These are phyloP conservation scores for Allobates femoralis DNA, from an alignment of 2,797 vertebrate genomes.

Conservation along the genomic window DNA sequence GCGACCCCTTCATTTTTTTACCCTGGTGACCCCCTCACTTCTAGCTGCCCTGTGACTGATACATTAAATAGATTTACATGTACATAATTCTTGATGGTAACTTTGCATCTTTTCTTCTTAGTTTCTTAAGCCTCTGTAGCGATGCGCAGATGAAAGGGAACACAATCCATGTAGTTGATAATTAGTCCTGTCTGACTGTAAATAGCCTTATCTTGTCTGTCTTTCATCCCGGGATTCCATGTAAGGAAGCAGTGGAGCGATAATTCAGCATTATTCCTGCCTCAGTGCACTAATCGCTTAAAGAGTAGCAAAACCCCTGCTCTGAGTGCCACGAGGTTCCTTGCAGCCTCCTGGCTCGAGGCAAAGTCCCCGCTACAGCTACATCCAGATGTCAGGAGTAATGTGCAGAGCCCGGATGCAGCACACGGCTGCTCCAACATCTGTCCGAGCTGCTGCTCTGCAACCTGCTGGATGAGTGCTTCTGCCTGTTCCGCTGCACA, in stretches of 20 bases:
- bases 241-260: conserved; percentile 86
- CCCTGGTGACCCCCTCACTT: not conserved
- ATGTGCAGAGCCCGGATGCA: conserved; percentile 85
- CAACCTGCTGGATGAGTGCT: conserved; percentile 76
- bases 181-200: conserved; percentile 77
- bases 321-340: conserved; percentile 88
- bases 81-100: not conserved
- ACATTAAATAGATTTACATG: not conserved
- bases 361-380: conserved; percentile 85
- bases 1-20: not conserved
- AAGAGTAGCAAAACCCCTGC: conserved; percentile 84
- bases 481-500: conserved; percentile 18
- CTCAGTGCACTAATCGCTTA: conserved; percentile 89
- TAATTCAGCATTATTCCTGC: conserved; percentile 91
- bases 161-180: conserved; percentile 69
- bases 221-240: conserved; percentile 86
- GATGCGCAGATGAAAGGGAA: conserved; percentile 64
- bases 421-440: conserved; percentile 92
- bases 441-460: conserved; percentile 94
- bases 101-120: not conserved
- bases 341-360: conserved; percentile 87
- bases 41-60: not conserved
- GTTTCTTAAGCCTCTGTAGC: not conserved
- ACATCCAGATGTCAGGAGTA: conserved; percentile 96
- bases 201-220: conserved; percentile 80